phyloP scores from a whole-genome alignment of 2,113 vertebrate species.

The Panthera tigris region DNA sequence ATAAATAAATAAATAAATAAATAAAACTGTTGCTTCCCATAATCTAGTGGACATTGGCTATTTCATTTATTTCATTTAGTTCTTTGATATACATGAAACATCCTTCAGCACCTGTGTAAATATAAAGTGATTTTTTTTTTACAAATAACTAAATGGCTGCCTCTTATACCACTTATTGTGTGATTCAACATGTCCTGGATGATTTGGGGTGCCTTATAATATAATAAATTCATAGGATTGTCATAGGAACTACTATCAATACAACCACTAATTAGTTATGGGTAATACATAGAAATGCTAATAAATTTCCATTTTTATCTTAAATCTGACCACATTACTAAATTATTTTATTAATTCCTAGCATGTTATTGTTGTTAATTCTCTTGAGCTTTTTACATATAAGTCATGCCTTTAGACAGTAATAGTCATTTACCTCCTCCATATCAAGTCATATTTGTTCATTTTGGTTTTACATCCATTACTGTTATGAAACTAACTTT shows the following conservation, averaged over 20 bases:
- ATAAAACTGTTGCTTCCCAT: not conserved
- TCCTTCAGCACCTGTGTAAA: not conserved
- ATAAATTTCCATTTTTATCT: not conserved
- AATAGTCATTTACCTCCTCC: not conserved
- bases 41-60: not conserved
- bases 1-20: no score
- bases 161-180: not conserved
- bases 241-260: not conserved
- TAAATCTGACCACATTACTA: not conserved
- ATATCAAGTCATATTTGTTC: not conserved
- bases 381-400: not conserved
- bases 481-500: not conserved
- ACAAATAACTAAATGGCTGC: not conserved
- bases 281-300: not conserved
- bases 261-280: not conserved
- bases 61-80: not conserved
- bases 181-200: not conserved
- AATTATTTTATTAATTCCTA: not conserved
- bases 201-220: not conserved
- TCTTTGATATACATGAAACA: not conserved
- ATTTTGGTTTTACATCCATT: not conserved
- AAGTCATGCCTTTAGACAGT: not conserved
- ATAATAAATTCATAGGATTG: no score
- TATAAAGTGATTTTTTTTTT: not conserved
- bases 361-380: not conserved